Percentiles rank a stretch among this genome's conserved stretches.
phyloP scores from a whole-genome alignment of 2,797 vertebrate genomes.

The Enteromius trimaculatus region DNA sequence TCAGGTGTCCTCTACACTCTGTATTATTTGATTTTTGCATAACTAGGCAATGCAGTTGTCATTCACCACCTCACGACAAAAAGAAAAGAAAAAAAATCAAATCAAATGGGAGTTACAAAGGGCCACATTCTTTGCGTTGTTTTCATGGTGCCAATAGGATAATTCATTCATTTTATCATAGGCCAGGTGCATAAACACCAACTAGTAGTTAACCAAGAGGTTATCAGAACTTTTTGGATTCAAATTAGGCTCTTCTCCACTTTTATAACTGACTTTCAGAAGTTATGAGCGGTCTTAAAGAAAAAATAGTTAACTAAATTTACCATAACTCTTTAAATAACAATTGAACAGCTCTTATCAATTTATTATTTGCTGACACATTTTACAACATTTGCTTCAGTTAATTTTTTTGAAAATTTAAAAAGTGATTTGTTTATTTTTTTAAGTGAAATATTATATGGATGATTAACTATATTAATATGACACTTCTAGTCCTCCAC shows the following conservation, averaged over 20 bases:
- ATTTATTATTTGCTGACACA: neutral
- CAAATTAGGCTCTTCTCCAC: too few relatives aligned
- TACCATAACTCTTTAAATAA: neutral
- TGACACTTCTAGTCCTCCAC: neutral
- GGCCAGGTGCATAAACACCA: too few relatives aligned
- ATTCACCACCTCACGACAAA: neutral
- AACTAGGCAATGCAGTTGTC: constrained; percentile 43
- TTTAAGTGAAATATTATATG: neutral
- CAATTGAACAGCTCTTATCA: neutral
- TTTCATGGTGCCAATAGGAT: neutral
- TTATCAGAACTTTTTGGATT: too few relatives aligned
- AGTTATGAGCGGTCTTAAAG: too few relatives aligned
- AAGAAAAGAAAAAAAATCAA: neutral
- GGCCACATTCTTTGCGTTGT: constrained; percentile 6
- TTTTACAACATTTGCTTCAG: neutral
- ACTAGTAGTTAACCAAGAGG: too few relatives aligned
- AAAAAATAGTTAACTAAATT: too few relatives aligned
- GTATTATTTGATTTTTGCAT: constrained; percentile 50
- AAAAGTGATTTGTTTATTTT: neutral
- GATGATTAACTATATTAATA: neutral
- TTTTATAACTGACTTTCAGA: too few relatives aligned
- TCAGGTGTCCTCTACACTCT: constrained; percentile 51
- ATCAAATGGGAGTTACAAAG: too few relatives aligned
- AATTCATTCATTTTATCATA: too few relatives aligned
- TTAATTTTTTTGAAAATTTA: neutral